Evolutionary conservation across 2,888 invertebrate genomes (phyloP), one percentile per base, ranked within the genome.

Genomic region (Stenichneumon culpator): DNA sequence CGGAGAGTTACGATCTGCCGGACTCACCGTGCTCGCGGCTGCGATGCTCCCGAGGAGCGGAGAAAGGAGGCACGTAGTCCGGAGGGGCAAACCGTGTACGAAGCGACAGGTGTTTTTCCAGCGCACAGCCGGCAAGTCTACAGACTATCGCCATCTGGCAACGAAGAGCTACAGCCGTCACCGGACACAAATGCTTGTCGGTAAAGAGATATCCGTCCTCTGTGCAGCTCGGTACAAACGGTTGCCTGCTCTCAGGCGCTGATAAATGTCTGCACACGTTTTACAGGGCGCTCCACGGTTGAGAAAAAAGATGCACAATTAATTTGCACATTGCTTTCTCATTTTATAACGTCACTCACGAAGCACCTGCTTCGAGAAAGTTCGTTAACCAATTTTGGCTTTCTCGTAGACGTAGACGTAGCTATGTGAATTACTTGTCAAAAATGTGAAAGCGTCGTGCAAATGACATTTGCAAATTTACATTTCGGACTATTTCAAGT

Each of bases 121-220:
- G 83, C 81, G 50, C 32, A 22, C 63, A 47, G 39, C n/a, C 44
- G 16, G 54, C 47, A 72, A 82, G 86, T 57, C 77, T 36, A 65
- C 65, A 50, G 19, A 57, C 88, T 89, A 88, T 74, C 87, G 91
- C 90, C 88, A 90, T 90, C 91, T 91, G 81, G 75, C 85, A 82
- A 84, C 77, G 36, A 68, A 80, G 74, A 25, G 22, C 25, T 25
- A 47, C 77, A 86, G 72, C 25, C 65, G 6, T 32, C 11, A 52
- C 11, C 60, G 60, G 50, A 57, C 44, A 39, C 16, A 16, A 72
- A 69, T 57, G 39, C 75, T 32, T 50, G 74, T 75, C 74, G 79
- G 79, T 83, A 83, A 83, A 60, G 67, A 39, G 63, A 63, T 70
- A n/a, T 54, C 47, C 32, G 16, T 68, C 67, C 25, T 6, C 19